These are phyloP conservation scores for Sinopyrophorus schimmeli DNA, from an alignment of 2,888 invertebrate species.

Conservation along the genomic window DNA sequence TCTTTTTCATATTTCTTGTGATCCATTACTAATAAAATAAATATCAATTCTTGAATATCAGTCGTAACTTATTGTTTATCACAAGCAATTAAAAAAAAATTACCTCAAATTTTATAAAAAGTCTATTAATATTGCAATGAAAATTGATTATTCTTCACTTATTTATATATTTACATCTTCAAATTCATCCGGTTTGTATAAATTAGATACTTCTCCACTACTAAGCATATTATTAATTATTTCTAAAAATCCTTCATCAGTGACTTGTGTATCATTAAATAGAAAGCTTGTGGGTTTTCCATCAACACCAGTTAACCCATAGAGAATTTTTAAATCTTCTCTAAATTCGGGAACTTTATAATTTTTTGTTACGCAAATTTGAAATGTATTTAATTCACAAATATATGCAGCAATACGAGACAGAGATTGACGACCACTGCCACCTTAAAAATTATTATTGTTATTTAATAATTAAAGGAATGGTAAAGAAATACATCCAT, in stretches of 20 bases:
- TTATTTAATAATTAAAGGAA: too few species aligned
- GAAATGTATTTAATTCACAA: conserved; percentile 76
- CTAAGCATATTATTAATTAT: conserved; percentile 87
- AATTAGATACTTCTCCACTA: conserved; percentile 84
- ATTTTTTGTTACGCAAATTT: conserved; percentile 78
- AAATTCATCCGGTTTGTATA: conserved; percentile 87
- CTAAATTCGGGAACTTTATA: conserved; percentile 78
- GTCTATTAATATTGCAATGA: too few species aligned
- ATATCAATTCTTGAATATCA: too few species aligned
- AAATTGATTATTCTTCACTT: too few species aligned
- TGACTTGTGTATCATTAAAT: conserved; percentile 84
- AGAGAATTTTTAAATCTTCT: conserved; percentile 79
- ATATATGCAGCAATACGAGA: conserved; percentile 78
- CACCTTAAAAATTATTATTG: conserved; percentile 59
- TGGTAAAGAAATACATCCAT: background rate
- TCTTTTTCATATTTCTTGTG: too few species aligned
- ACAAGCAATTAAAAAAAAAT: too few species aligned
- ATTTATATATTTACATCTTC: conserved; percentile 80
- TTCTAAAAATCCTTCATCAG: conserved; percentile 82
- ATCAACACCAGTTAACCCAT: conserved; percentile 73
- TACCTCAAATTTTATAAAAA: too few species aligned
- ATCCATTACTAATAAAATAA: too few species aligned
- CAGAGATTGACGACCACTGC: conserved; percentile 82
- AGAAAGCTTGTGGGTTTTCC: conserved; percentile 77
- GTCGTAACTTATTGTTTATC: too few species aligned